Evolutionary conservation across 2,888 invertebrate species (phyloP).

Genomic region (Cryptosula pallasiana): DNA sequence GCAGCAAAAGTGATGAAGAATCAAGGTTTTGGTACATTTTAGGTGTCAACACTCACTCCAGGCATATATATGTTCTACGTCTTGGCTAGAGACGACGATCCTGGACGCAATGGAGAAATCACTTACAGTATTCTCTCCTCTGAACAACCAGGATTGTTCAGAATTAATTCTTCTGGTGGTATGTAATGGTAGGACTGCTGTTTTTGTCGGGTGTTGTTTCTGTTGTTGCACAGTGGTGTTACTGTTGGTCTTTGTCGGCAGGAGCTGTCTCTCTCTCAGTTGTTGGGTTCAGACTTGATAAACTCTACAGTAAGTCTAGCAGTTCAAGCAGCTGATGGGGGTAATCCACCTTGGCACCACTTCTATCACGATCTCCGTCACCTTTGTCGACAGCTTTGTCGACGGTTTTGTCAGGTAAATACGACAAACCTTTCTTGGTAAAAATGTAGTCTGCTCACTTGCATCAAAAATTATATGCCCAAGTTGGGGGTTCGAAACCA

Average conservation of each 20-base stretch:
- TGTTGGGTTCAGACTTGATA: background rate
- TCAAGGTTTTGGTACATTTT: too few species aligned
- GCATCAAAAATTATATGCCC: too few species aligned
- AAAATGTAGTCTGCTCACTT: too few species aligned
- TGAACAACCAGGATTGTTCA: background rate
- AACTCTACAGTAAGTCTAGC: constrained; percentile 8
- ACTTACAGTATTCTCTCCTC: background rate
- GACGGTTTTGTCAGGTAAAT: background rate
- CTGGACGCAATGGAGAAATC: constrained; percentile 9
- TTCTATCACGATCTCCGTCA: background rate
- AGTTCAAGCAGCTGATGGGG: constrained; percentile 4
- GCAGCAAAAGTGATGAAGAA: too few species aligned
- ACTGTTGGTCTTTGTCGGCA: too few species aligned
- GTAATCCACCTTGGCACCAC: background rate
- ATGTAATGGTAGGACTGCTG: background rate
- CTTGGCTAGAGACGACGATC: background rate
- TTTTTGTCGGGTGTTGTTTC: too few species aligned
- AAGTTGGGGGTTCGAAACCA: too few species aligned
- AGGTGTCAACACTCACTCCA: background rate
- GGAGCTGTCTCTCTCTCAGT: background rate
- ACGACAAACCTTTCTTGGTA: too few species aligned
- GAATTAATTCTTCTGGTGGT: background rate
- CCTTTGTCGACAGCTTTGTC: constrained; percentile 3
- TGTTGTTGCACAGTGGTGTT: too few species aligned
- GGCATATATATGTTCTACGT: background rate